A percentile compares a stretch with the other conserved stretches of the same genome.
Conservation (phyloP, 2,113 vertebrate genomes). For the Caloenas nicobarica region DNA sequence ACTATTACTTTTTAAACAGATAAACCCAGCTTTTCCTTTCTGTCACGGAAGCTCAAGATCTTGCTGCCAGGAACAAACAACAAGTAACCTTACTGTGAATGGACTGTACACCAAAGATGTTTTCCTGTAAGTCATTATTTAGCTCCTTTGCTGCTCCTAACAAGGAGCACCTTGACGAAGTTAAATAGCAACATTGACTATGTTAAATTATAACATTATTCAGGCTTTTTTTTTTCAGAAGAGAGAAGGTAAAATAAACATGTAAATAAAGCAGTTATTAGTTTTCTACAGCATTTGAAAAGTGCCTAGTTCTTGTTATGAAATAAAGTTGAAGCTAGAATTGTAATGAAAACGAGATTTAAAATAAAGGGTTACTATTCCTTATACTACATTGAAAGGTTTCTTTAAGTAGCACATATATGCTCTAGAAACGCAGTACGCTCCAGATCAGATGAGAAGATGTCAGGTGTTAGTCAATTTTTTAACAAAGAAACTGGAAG, state of each 20-base stretch:
- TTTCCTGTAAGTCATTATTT: background rate
- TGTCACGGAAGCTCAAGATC: background rate
- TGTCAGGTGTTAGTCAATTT: background rate
- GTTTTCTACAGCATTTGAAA: background rate
- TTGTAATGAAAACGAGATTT: background rate
- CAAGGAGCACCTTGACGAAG: background rate
- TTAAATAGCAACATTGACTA: background rate
- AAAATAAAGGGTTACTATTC: background rate
- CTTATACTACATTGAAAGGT: background rate
- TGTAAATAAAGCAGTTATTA: background rate
- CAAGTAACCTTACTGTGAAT: background rate
- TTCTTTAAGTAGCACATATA: background rate
- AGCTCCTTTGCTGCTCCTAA: background rate
- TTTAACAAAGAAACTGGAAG: background rate
- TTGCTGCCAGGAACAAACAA: background rate
- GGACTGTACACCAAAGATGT: too few relatives aligned
- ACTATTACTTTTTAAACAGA: background rate
- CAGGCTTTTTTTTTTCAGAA: background rate
- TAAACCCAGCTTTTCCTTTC: background rate
- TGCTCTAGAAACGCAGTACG: background rate
- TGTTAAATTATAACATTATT: background rate
- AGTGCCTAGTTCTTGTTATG: background rate
- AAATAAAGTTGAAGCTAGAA: background rate
- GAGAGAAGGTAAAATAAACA: background rate
- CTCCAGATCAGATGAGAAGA: background rate